phyloP scores from a whole-genome alignment of 2,888 invertebrate genomes.

The Fabriciana adippe region DNA sequence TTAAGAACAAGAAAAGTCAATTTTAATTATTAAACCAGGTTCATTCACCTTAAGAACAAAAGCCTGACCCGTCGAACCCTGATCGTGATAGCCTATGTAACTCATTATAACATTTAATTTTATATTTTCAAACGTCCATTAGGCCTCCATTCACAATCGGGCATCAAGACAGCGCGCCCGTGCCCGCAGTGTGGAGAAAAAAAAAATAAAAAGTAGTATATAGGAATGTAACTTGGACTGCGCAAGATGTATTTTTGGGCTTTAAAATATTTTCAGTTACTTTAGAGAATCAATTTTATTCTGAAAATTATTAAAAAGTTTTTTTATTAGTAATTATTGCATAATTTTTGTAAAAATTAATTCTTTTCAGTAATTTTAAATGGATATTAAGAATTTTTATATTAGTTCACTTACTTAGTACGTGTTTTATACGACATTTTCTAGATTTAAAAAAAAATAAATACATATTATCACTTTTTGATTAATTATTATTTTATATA shows the following conservation, averaged over 20 bases:
- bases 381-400: too few relatives aligned
- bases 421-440: too few relatives aligned
- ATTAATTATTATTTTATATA: too few relatives aligned
- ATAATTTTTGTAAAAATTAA: too few relatives aligned
- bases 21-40: constrained; percentile 66
- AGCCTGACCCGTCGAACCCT: constrained; percentile 60
- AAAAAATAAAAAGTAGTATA: not conserved
- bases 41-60: constrained; percentile 65
- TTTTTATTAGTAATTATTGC: too few relatives aligned
- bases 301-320: too few relatives aligned
- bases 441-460: too few relatives aligned
- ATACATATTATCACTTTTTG: too few relatives aligned
- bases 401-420: too few relatives aligned
- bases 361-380: too few relatives aligned
- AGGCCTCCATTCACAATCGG: constrained; percentile 64
- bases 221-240: not conserved
- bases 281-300: too few relatives aligned
- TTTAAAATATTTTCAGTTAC: too few relatives aligned
- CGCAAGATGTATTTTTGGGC: not conserved
- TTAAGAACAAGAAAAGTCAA: constrained; percentile 54
- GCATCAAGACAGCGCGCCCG: constrained; percentile 59
- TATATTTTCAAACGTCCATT: constrained; percentile 72
- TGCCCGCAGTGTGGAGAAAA: constrained; percentile 44
- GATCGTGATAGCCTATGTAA: constrained; percentile 65
- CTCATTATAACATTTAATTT: constrained; percentile 75